Base-by-base conservation (phyloP, 1,140 invertebrate species). In the Cydia splendana region DNA sequence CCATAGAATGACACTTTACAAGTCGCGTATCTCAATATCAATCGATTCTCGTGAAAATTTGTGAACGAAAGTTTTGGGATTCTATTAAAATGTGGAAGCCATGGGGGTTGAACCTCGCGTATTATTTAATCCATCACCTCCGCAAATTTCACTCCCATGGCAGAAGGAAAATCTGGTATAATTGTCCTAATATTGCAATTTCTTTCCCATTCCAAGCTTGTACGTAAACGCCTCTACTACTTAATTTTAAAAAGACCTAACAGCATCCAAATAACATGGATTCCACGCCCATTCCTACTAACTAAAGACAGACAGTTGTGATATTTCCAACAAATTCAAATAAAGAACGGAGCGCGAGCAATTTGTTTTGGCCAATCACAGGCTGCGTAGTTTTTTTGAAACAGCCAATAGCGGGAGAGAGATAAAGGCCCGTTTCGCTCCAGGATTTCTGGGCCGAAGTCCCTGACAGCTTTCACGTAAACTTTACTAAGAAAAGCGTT, bases 331-430 rank as follows among this genome's bases (percentile, higher is more conserved):
- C 76, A 74, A 78, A 80, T 84, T 76, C 76, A 75, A 86, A 84
- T 88, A 86, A 88, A 89, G 84, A 87, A 87, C 84, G 80, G 80
- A 79, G 78, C 82, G 82, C 80, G 77, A 83, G 82, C 84, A 86
- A 87, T 89, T 88, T 86, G 86, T 89, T 88, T 89, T 85, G 78
- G 79, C 91, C 88, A 92, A 91, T 91, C 86, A 82, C 80, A 78
- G 57, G 79, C 78, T 57, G 79, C 81, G 79, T 86, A 83, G 69
- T 87, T 89, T 92, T 91, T 89, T 90, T 84, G 80, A 87, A 88
- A 86, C 87, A 84, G 75, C 90, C 90, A 92, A 92, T 92, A 77
- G 91, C 80, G 80, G 82, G 75, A 80, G 69, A 77, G 83, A 86
- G 88, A 88, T 87, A 85, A 89, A 82, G 81, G 85, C 82, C 81